Percentiles rank a stretch among this genome's conserved stretches.
Conservation (phyloP, 2,888 invertebrate species). For the Scelioninae gen. 1 region DNA sequence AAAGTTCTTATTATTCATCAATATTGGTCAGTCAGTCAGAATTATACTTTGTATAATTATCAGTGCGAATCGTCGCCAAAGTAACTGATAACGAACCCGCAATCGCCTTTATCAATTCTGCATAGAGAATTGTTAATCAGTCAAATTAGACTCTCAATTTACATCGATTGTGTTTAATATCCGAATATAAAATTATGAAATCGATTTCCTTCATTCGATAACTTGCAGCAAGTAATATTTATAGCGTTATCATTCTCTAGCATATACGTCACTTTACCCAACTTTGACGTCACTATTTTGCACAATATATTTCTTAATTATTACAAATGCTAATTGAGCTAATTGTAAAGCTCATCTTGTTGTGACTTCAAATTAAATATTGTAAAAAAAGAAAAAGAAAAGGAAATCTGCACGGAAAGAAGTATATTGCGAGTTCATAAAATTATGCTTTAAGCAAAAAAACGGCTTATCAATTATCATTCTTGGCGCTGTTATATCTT, state of each 20-base stretch:
- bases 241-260: conserved; percentile 5
- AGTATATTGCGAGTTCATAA: no score
- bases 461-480: conserved; percentile 23
- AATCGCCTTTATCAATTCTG: no score
- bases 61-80: conserved; percentile 24
- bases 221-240: neutral
- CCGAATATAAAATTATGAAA: neutral
- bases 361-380: neutral
- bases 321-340: neutral
- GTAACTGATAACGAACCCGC: conserved; percentile 1
- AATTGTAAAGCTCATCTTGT: neutral
- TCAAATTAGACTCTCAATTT: conserved; percentile 13
- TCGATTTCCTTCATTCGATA: conserved; percentile 7
- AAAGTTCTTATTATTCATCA: conserved; percentile 36
- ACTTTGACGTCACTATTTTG: conserved; percentile 3
- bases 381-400: no score
- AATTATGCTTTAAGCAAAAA: no score
- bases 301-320: neutral
- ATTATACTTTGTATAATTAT: conserved; percentile 33
- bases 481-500: conserved; percentile 1
- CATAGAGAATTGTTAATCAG: conserved; percentile 38
- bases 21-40: conserved; percentile 56
- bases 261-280: conserved; percentile 18
- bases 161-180: neutral
- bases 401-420: neutral